Evolutionary conservation across 92 coral and sea anemone species (phyloP).

Genomic region (Epizoanthus scotinus): DNA sequence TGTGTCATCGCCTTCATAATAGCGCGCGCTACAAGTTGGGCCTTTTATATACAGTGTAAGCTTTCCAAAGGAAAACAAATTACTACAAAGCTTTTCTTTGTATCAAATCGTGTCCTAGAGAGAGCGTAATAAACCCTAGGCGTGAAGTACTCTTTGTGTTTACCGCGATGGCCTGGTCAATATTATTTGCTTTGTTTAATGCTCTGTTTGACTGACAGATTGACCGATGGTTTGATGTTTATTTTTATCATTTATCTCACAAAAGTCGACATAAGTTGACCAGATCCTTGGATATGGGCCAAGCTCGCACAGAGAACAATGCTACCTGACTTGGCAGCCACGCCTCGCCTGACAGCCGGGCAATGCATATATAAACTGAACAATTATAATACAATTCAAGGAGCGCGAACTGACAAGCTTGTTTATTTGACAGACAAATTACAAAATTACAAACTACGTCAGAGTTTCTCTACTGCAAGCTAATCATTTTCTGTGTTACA

Average conservation of each 20-base stretch:
- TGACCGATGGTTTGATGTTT: slow-evolving; percentile 29
- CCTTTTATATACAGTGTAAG: background rate
- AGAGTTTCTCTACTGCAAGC: too few species aligned
- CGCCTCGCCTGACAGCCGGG: too few species aligned
- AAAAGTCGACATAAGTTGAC: background rate
- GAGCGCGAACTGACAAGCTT: too few species aligned
- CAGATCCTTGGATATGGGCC: background rate
- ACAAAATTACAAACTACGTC: too few species aligned
- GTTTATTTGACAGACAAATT: too few species aligned
- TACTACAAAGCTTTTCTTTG: slow-evolving; percentile 6
- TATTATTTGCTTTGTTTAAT: slow-evolving; percentile 3
- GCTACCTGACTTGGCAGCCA: too few species aligned
- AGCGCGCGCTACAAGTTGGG: slow-evolving; percentile 9
- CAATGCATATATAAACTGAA: too few species aligned
- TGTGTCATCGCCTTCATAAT: slow-evolving; percentile 10
- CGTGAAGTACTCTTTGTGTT: slow-evolving; percentile 31
- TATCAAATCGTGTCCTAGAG: background rate
- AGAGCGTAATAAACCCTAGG: slow-evolving; percentile 30
- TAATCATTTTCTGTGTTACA: too few species aligned
- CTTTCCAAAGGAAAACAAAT: background rate
- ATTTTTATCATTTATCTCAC: slow-evolving; percentile 1
- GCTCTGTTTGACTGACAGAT: slow-evolving; percentile 13
- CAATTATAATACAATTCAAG: too few species aligned
- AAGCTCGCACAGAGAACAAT: too few species aligned
- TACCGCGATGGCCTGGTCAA: slow-evolving; percentile 30